Evolutionary conservation across 2,888 invertebrate species (phyloP), one percentile per base, ranked within the genome.

Genomic region (Eupeodes latifasciatus): DNA sequence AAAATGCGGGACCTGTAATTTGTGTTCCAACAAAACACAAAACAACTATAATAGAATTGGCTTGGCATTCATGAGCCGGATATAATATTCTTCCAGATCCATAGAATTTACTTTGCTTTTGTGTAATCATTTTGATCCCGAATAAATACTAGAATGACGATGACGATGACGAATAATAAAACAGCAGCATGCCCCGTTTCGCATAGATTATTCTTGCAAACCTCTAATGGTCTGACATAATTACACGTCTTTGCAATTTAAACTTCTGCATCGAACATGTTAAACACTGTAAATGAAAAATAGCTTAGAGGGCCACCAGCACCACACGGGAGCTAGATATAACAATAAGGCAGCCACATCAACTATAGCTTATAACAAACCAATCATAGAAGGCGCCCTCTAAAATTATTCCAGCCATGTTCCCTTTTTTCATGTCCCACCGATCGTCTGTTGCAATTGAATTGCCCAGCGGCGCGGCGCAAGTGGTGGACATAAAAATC

Each of bases 401-500:
- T 75, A 44, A 75, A 79, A 81, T 78, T 51, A 67, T 67, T 61
- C 36, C 57, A 51, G 49, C 74, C 64, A 5, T 55, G 53, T 27
- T 16, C 36, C 36, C 34, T 40, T 47, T 34, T n/a, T 6, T 61
- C 71, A 62, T 61, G 66, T 51, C 40, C 34, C 11, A 5, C 0
- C 16, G 4, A 5, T 40, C 59, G 6, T 27, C 47, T 40, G 76
- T 44, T 82, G 86, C 71, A 86, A 75, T 82, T 86, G 79, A 86
- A 86, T 82, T 82, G 86, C 69, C 82, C 79, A 71, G 47, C 64
- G 79, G 78, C 78, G 53, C 57, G 61, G 78, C 62, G 64, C 79
- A 84, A 61, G 71, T 71, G 79, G 79, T 86, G 86, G 86, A 86
- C 86, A 87, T 84, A 87, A 87, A 86, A 87, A 87, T 87, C 87